Percentiles rank a stretch among this genome's conserved stretches.
These are phyloP conservation scores for Hesperophylax magnus DNA, from an alignment of 1,140 invertebrate genomes.

Conservation along the genomic window DNA sequence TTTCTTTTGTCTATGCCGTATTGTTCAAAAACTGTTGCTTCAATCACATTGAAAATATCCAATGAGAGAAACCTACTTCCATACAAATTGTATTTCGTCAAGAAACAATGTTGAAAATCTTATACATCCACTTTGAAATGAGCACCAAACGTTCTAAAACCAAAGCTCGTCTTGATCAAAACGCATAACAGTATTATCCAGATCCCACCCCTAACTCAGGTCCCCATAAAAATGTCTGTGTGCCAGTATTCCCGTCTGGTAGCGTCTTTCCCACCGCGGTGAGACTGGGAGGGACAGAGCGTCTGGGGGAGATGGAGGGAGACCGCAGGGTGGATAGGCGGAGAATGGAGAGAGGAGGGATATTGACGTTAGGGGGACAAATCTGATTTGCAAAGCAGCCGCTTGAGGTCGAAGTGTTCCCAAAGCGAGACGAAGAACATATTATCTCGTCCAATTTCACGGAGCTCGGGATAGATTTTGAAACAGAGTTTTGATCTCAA, in stretches of 20 bases:
- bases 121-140: no score
- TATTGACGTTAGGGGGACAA: slow-evolving; percentile 18
- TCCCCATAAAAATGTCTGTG: no score
- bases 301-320: background rate
- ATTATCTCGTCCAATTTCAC: slow-evolving; percentile 39
- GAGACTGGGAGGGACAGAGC: background rate
- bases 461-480: background rate
- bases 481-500: background rate
- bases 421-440: slow-evolving; percentile 20
- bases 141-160: no score
- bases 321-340: background rate
- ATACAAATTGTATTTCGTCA: no score
- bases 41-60: no score
- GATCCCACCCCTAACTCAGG: no score
- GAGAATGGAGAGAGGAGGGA: background rate
- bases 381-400: slow-evolving; percentile 33
- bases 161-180: no score
- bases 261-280: background rate
- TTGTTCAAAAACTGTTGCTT: no score
- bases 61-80: no score
- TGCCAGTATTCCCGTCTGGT: background rate
- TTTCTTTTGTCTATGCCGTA: no score
- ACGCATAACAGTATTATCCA: no score
- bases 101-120: no score
- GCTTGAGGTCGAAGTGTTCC: slow-evolving; percentile 32